A percentile compares a stretch with the other conserved stretches of the same genome.
Conservation (phyloP, 2,797 vertebrate species). For the Acanthurus leucopareius region DNA sequence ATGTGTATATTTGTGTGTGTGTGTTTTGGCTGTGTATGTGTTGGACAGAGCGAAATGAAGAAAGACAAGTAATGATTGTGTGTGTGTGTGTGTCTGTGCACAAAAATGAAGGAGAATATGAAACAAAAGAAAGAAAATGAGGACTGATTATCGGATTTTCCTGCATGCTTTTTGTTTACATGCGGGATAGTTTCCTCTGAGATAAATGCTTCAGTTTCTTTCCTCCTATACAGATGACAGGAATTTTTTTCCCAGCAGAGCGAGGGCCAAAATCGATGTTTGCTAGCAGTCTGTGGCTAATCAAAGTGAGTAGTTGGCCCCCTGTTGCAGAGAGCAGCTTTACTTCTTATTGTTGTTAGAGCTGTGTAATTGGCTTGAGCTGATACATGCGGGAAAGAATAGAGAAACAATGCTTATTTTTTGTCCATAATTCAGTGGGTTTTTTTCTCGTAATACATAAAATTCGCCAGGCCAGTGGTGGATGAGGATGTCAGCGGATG, state of each 20-base stretch:
- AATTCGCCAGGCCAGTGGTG: no score
- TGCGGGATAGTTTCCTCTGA: constrained; percentile 26
- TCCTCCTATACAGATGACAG: constrained; percentile 50
- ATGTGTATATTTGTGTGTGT: background rate
- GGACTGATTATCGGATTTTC: constrained; percentile 24
- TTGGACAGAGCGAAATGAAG: background rate
- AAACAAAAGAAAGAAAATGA: constrained; percentile 19
- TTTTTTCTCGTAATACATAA: constrained; percentile 29
- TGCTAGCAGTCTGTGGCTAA: constrained; percentile 59
- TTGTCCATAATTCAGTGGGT: constrained; percentile 38
- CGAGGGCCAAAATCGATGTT: constrained; percentile 62
- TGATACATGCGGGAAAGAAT: constrained; percentile 38
- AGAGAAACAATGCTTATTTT: constrained; percentile 34
- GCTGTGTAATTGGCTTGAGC: constrained; percentile 67
- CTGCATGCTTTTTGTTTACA: constrained; percentile 16
- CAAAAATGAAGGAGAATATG: constrained; percentile 22
- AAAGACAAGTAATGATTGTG: constrained; percentile 22
- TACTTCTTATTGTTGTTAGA: constrained; percentile 65
- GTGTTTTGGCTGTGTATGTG: background rate
- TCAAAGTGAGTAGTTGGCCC: constrained; percentile 72
- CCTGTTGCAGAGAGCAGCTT: constrained; percentile 57
- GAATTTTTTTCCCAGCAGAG: constrained; percentile 47
- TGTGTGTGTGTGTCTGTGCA: constrained; percentile 14
- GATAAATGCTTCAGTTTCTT: constrained; percentile 29
- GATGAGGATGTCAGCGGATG: constrained; percentile 52